These are phyloP conservation scores for Cylindroiulus punctatus DNA, from an alignment of 2,888 invertebrate genomes.

Conservation along the genomic window DNA sequence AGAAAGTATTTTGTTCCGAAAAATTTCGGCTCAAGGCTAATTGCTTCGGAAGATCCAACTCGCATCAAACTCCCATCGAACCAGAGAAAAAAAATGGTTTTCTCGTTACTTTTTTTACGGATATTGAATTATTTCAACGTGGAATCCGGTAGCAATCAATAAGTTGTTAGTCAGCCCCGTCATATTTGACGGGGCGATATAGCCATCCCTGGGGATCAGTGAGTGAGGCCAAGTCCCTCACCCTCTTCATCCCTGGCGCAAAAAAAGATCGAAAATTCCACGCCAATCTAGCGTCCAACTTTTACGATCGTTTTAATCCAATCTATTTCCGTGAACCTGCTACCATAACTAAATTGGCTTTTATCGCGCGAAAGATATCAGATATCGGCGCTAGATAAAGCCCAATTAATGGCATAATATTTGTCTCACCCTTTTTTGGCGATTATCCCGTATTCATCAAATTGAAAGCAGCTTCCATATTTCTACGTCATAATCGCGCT, in stretches of 20 bases:
- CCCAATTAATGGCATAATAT: constrained; percentile 22
- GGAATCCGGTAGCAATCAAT: constrained; percentile 34
- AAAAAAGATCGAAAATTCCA: not conserved
- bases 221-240: not conserved
- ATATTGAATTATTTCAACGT: not conserved
- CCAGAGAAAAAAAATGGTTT: not conserved
- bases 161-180: constrained; percentile 7
- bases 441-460: constrained; percentile 25
- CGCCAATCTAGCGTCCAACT: not conserved
- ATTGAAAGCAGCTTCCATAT: constrained; percentile 9
- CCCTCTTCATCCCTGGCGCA: not conserved
- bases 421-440: not conserved
- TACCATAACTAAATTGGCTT: constrained; percentile 4
- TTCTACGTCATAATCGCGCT: not conserved
- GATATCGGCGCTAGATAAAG: constrained; percentile 6
- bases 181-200: not conserved
- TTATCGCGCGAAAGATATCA: not conserved
- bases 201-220: not conserved
- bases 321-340: not conserved
- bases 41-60: not conserved
- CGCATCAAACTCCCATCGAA: not conserved
- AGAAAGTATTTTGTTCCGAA: not conserved
- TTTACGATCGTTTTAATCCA: constrained; percentile 1
- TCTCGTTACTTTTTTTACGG: not conserved
- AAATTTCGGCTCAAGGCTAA: not conserved